Conservation (phyloP, 2,113 vertebrate species). For the Brienomyrus brachyistius region DNA sequence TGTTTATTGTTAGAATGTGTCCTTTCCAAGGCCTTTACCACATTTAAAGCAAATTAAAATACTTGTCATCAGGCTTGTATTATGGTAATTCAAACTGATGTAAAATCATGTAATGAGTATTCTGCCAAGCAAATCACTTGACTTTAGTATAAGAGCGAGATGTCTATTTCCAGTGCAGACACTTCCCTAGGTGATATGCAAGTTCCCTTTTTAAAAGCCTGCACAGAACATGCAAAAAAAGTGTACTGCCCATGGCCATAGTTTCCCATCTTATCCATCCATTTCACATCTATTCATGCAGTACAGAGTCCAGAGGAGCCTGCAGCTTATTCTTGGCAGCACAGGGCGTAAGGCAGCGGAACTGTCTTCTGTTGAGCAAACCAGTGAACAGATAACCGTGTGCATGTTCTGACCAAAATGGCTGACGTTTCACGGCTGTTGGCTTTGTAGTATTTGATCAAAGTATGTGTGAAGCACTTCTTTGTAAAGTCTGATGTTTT, state of each 20-base stretch:
- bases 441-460: not conserved
- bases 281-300: not conserved
- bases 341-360: not conserved
- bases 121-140: not conserved
- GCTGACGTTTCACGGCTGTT: not conserved
- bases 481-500: not conserved
- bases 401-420: not conserved
- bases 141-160: not conserved
- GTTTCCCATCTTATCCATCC: not conserved
- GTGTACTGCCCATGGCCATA: not conserved
- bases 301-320: not conserved
- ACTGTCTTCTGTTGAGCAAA: not conserved
- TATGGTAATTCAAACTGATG: not conserved
- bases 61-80: not conserved
- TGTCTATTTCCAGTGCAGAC: not conserved
- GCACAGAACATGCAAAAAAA: not conserved
- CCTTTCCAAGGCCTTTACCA: not conserved
- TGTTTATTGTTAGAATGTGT: not conserved
- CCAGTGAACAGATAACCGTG: not conserved
- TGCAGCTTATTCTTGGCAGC: not conserved
- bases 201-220: not conserved
- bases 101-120: not conserved
- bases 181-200: constrained; percentile 1
- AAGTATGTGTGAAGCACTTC: not conserved
- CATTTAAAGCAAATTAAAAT: not conserved